Conservation (phyloP, 2,113 vertebrate species). For the Podiceps cristatus region DNA sequence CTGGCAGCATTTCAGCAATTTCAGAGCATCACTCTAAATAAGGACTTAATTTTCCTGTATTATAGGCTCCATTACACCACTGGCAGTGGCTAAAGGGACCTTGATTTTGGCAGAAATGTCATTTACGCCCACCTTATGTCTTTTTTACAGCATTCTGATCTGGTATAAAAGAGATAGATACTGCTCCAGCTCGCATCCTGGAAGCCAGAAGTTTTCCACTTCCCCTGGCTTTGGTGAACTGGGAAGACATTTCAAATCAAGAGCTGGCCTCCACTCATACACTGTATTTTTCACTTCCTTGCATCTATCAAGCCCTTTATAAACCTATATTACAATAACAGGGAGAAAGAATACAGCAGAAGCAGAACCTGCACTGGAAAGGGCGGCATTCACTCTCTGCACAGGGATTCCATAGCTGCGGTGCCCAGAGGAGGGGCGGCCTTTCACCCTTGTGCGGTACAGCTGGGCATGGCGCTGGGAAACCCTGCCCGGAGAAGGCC, state of each 20-base stretch:
- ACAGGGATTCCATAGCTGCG: accelerated
- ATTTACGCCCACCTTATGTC: background rate
- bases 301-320: background rate
- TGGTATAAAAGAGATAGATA: background rate
- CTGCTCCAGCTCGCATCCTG: background rate
- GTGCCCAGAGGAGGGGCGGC: background rate
- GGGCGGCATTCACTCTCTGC: background rate
- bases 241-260: background rate
- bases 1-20: constrained; percentile 29
- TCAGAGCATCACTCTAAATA: constrained; percentile 3
- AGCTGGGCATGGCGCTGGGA: background rate
- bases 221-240: background rate
- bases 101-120: background rate
- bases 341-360: background rate
- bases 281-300: background rate
- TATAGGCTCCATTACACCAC: background rate
- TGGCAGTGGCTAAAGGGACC: background rate
- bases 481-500: background rate
- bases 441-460: too few species aligned
- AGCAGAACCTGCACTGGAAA: background rate
- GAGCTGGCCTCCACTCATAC: background rate
- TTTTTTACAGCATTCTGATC: background rate
- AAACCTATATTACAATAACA: background rate
- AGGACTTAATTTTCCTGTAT: background rate
- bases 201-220: constrained; percentile 1